A percentile compares a stretch with the other conserved stretches of the same genome.
Conservation (phyloP, 1,140 invertebrate genomes). For the Ceratina japonica region DNA sequence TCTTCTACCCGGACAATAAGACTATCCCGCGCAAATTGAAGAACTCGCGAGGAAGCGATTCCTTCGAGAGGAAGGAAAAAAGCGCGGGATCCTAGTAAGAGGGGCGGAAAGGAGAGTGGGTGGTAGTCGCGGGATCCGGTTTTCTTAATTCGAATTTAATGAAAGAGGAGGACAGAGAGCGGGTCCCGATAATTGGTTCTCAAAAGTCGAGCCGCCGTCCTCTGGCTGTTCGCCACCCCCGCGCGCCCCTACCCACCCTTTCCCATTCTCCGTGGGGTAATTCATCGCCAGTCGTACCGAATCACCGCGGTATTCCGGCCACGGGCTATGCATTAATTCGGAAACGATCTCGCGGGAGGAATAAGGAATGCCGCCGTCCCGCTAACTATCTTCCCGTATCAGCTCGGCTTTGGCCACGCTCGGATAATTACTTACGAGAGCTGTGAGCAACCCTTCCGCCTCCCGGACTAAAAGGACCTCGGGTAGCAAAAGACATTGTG, state of each 20-base stretch:
- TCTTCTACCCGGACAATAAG: neutral
- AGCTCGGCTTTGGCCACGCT: slow-evolving; percentile 35
- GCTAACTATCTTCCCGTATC: slow-evolving; percentile 46
- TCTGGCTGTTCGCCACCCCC: slow-evolving; percentile 9
- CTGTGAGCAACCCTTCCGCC: slow-evolving; percentile 19
- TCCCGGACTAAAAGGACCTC: no score
- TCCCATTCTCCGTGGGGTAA: neutral
- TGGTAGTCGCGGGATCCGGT: neutral
- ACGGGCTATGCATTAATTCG: slow-evolving; percentile 68
- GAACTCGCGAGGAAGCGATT: neutral
- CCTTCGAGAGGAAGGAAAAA: neutral
- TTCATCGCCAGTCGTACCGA: neutral
- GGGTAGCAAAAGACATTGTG: no score
- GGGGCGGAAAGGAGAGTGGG: no score
- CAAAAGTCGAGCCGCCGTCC: slow-evolving; percentile 39
- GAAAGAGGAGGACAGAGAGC: slow-evolving; percentile 29
- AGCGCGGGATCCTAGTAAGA: neutral
- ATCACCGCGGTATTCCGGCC: slow-evolving; percentile 50
- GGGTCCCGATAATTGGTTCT: slow-evolving; percentile 64
- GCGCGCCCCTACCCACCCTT: neutral
- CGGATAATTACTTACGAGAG: slow-evolving; percentile 67
- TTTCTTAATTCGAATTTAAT: slow-evolving; percentile 55
- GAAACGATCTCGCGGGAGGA: slow-evolving; percentile 63
- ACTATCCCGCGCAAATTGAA: neutral
- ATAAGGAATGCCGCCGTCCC: slow-evolving; percentile 63